Percentiles rank a stretch among this genome's conserved stretches.
phyloP scores from a whole-genome alignment of 2,113 vertebrate genomes.

The Hippocampus comes region DNA sequence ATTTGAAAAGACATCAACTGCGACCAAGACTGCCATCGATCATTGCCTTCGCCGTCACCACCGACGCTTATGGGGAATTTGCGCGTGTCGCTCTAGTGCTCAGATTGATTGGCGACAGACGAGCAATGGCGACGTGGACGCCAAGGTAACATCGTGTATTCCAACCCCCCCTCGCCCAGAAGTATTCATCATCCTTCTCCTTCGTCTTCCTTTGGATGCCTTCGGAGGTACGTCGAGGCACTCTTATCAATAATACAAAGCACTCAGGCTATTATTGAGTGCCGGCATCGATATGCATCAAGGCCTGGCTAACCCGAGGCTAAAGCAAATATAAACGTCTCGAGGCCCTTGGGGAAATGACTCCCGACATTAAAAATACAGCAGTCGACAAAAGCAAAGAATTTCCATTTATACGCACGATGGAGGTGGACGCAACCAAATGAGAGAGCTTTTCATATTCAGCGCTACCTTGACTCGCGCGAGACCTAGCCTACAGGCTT shows the following conservation, averaged over 20 bases:
- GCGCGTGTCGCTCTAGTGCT: neutral
- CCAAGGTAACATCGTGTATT: conserved; percentile 7
- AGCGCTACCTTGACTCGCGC: neutral
- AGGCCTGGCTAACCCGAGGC: conserved; percentile 31
- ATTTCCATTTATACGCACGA: neutral
- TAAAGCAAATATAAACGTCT: conserved; percentile 45
- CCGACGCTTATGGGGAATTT: conserved; percentile 23
- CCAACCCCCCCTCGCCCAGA: conserved; percentile 6
- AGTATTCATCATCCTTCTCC: conserved; percentile 6
- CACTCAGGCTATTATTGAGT: conserved; percentile 46
- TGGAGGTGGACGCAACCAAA: neutral
- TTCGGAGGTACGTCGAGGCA: conserved; percentile 14
- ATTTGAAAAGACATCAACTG: conserved; percentile 6
- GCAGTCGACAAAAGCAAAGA: neutral
- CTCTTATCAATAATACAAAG: conserved; percentile 41
- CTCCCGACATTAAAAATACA: conserved; percentile 2
- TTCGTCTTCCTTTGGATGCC: conserved; percentile 10
- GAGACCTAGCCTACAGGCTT: too few species aligned
- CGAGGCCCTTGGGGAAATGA: conserved; percentile 7
- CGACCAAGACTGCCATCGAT: conserved; percentile 29
- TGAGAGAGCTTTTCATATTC: neutral
- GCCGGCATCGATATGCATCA: conserved; percentile 54
- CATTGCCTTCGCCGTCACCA: conserved; percentile 20
- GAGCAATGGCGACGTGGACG: neutral
- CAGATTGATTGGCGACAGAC: neutral